Evolutionary conservation across 2,888 invertebrate genomes (phyloP), one percentile per base, ranked within the genome.

Genomic region (Shargacucullia verbasci): DNA sequence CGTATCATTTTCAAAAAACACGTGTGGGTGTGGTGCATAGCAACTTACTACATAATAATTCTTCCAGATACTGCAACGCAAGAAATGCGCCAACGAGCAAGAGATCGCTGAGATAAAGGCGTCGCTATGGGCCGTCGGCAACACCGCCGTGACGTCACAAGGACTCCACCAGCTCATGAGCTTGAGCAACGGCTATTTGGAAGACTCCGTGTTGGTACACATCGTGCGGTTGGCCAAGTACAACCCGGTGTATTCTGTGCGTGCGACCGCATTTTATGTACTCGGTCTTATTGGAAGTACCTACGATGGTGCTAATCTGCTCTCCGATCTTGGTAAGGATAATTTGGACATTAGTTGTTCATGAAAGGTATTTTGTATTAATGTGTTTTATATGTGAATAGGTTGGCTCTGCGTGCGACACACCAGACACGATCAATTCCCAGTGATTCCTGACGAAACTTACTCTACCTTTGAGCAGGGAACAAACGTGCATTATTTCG

Each of bases 241-340:
- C 72, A 96, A 97, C 85, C 95, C 96, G 3, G 97, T 99, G 37
- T 98, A 98, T 84, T 97, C 98, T 0, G 95, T 99, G 46, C 95
- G 98, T 62, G 98, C 98, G 1, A 98, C 98, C 0, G 97, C 98
- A 0, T 97, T 98, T 88, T 98, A 98, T 84, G 96, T 97, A 6
- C 94, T 98, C n/a, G 97, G 98, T 25, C 94, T 99, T 31, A 95
- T 99, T 43, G 97, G 97, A 0, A 97, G 97, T 57, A 98, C 98
- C 0, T 95, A 95, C 69, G 95, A 96, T 55, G 99, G 99, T 4
- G 98, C 98, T 0, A 97, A 98, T 83, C 88, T 96, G 48, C 94
- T 99, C 2, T 94, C 95, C 41, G 96, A 97, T 85, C 91, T 96
- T 75, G 96, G 97, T 95, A 92, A 88, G 88, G 76, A 35, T 20